Percentiles rank a stretch among this genome's conserved stretches.
Conservation (phyloP, 2,797 vertebrate species). For the Rhynchotus rufescens region DNA sequence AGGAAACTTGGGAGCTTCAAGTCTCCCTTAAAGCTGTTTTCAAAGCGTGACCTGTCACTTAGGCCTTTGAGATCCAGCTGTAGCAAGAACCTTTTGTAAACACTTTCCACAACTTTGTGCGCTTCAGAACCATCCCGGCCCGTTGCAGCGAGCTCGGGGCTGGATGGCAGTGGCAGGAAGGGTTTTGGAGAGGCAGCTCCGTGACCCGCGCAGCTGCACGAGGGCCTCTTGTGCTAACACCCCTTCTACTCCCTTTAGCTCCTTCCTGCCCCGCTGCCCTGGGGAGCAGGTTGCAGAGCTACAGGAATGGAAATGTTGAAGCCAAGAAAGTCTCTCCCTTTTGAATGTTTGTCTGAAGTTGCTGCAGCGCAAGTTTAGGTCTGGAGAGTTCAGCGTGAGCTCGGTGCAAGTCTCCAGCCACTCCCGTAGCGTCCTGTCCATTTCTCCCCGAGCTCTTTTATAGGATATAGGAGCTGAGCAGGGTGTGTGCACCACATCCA, state of each 20-base stretch:
- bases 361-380: fast-evolving
- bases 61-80: not conserved
- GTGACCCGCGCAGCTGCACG: fast-evolving
- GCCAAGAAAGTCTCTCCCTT: not conserved
- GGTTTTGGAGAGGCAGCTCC: fast-evolving
- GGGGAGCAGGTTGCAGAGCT: not conserved
- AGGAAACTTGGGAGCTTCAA: not conserved
- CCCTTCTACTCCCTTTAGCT: not conserved
- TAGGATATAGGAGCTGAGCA: fast-evolving
- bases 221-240: not conserved
- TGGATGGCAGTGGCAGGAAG: not conserved
- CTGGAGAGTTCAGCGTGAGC: fast-evolving
- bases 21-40: conserved; percentile 5
- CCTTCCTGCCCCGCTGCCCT: not conserved
- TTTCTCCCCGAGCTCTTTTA: not conserved
- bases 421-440: not conserved
- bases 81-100: conserved; percentile 25
- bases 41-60: not conserved
- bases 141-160: not conserved
- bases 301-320: not conserved
- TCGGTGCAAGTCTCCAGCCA: fast-evolving
- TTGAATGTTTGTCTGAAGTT: not conserved
- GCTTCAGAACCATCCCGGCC: fast-evolving
- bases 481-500: not conserved
- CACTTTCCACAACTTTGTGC: not conserved